Percentiles rank a stretch among this genome's conserved stretches.
Evolutionary conservation across 2,113 vertebrate genomes (phyloP).

Genomic region (Pandion haliaetus): DNA sequence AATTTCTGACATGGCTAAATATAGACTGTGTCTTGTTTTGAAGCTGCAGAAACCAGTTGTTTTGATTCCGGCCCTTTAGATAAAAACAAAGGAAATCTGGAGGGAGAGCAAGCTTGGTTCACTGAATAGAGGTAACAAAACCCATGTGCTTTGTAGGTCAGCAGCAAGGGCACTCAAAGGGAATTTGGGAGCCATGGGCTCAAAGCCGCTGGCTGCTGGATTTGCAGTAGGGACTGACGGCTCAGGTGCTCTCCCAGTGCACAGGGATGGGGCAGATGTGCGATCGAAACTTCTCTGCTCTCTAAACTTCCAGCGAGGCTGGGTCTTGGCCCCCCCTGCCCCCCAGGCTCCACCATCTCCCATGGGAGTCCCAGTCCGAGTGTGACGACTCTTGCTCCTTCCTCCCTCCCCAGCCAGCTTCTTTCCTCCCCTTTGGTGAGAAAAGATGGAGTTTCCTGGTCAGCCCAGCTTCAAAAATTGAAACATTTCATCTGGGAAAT

Average conservation of each 20-base stretch:
- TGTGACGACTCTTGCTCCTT: neutral
- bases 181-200: neutral
- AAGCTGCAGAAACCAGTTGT: conserved; percentile 2
- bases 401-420: neutral
- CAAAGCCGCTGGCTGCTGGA: neutral
- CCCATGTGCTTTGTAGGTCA: neutral
- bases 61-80: neutral
- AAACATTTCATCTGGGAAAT: neutral
- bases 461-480: neutral
- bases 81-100: conserved; percentile 26
- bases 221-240: neutral
- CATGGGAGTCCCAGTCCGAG: neutral
- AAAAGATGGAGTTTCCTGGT: neutral
- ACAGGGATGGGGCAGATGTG: neutral
- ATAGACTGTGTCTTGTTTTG: neutral
- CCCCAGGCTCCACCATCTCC: neutral
- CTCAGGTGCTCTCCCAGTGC: neutral
- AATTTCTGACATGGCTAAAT: neutral
- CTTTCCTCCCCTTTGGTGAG: neutral
- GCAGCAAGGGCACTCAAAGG: neutral
- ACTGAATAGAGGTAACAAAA: neutral
- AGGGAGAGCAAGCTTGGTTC: neutral
- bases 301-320: neutral
- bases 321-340: neutral
- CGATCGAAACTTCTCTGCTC: neutral